phyloP scores from a whole-genome alignment of 2,797 vertebrate genomes.

The Toxotes lorentzi region DNA sequence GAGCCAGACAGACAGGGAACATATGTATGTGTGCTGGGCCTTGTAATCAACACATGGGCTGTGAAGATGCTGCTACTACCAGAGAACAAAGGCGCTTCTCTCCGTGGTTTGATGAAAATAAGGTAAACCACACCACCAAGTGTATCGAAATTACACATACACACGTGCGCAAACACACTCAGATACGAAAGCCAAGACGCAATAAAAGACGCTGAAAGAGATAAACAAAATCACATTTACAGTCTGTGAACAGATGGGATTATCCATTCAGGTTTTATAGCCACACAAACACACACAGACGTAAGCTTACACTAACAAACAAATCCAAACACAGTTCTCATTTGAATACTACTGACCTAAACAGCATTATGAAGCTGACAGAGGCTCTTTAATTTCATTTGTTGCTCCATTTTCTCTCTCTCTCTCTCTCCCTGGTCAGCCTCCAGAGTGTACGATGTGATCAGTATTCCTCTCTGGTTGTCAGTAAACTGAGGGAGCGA shows the following conservation, averaged over 20 bases:
- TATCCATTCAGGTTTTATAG: slow-evolving; percentile 36
- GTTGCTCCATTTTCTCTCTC: slow-evolving; percentile 18
- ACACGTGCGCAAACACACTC: slow-evolving; percentile 6
- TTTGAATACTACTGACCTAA: slow-evolving; percentile 47
- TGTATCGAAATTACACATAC: slow-evolving; percentile 43
- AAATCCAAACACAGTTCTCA: slow-evolving; percentile 37
- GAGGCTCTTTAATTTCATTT: slow-evolving; percentile 63
- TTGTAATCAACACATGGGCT: slow-evolving; percentile 75
- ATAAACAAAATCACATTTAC: slow-evolving; percentile 38
- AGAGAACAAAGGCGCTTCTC: slow-evolving; percentile 21
- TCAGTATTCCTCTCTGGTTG: slow-evolving; percentile 64
- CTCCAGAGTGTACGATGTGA: slow-evolving; percentile 47
- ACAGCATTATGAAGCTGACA: slow-evolving; percentile 41
- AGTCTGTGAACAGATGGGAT: slow-evolving; percentile 35
- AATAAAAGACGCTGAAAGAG: slow-evolving; percentile 25
- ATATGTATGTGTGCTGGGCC: slow-evolving; percentile 75
- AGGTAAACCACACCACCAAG: slow-evolving; percentile 33
- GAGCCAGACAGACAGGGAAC: slow-evolving; percentile 72
- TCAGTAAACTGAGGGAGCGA: slow-evolving; percentile 53
- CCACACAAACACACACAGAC: neutral
- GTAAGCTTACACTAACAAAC: slow-evolving; percentile 12
- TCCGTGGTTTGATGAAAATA: slow-evolving; percentile 18
- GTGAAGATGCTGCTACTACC: slow-evolving; percentile 47
- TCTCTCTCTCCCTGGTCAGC: slow-evolving; percentile 17
- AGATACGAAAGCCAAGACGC: slow-evolving; percentile 34